Percentiles rank a stretch among this genome's conserved stretches.
Conservation (phyloP, 2,113 vertebrate species). For the Sinosuthora webbiana region DNA sequence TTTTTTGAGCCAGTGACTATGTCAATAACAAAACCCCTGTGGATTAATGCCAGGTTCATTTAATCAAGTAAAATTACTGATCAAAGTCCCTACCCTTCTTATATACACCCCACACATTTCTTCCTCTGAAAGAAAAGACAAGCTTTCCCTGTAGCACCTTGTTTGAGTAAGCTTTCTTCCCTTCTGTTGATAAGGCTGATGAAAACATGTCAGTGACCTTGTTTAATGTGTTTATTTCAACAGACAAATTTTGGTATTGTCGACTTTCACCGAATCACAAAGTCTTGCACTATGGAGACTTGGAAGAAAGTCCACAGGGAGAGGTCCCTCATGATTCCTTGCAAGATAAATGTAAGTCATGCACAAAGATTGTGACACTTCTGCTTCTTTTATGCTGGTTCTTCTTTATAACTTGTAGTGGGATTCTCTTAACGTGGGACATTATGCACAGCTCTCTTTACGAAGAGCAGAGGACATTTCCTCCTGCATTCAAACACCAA, state of each 20-base stretch:
- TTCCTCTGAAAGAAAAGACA: background rate
- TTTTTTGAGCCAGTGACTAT: background rate
- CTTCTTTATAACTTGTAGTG: background rate
- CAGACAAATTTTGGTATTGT: constrained; percentile 99
- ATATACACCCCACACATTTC: background rate
- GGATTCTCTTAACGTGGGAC: background rate
- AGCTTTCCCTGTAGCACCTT: background rate
- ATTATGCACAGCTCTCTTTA: background rate
- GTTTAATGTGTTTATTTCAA: background rate
- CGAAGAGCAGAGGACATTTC: background rate
- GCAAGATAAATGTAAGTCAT: constrained; percentile 94
- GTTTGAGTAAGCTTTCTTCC: background rate
- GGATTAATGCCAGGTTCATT: background rate
- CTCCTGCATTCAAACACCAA: background rate
- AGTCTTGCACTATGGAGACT: constrained; percentile 97
- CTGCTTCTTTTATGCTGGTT: background rate
- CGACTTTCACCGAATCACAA: constrained; percentile 98
- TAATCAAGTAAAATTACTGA: background rate
- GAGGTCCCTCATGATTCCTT: constrained; percentile 96
- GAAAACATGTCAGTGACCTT: background rate
- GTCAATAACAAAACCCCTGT: background rate
- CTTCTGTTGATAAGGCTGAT: background rate
- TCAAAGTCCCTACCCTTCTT: background rate
- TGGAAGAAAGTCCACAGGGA: constrained; percentile 96
- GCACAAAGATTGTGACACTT: background rate